Percentiles rank a stretch among this genome's conserved stretches.
Conservation (phyloP, 2,888 invertebrate species). For the Bhutanitis thaidina region DNA sequence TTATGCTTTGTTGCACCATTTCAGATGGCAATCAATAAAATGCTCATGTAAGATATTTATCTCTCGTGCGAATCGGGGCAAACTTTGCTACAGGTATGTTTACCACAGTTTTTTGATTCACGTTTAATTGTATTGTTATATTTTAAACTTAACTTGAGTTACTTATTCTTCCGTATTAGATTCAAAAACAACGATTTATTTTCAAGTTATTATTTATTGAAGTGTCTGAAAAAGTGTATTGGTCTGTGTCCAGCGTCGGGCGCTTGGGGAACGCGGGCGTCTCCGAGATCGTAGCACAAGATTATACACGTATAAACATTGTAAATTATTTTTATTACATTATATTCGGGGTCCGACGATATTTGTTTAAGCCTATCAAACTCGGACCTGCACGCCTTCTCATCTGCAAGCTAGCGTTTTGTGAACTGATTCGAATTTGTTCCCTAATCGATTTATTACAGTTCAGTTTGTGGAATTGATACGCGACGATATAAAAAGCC, state of each 20-base stretch:
- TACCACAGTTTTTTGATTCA: too few species aligned
- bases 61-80: too few species aligned
- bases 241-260: slow-evolving; percentile 39
- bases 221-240: slow-evolving; percentile 25
- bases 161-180: too few species aligned
- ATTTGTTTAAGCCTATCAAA: slow-evolving; percentile 69
- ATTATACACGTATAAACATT: slow-evolving; percentile 69
- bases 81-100: too few species aligned
- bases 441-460: slow-evolving; percentile 12
- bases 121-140: too few species aligned
- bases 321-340: slow-evolving; percentile 78
- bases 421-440: slow-evolving; percentile 7
- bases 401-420: background rate
- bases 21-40: too few species aligned
- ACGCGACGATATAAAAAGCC: too few species aligned
- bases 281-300: slow-evolving; percentile 59
- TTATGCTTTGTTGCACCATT: too few species aligned
- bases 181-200: too few species aligned
- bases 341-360: slow-evolving; percentile 60
- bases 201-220: background rate
- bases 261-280: slow-evolving; percentile 50
- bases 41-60: too few species aligned
- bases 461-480: background rate
- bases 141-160: too few species aligned
- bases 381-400: slow-evolving; percentile 42